Evolutionary conservation across 2,888 invertebrate species (phyloP), one percentile per base, ranked within the genome.

Genomic region (Drosophila picticornis): DNA sequence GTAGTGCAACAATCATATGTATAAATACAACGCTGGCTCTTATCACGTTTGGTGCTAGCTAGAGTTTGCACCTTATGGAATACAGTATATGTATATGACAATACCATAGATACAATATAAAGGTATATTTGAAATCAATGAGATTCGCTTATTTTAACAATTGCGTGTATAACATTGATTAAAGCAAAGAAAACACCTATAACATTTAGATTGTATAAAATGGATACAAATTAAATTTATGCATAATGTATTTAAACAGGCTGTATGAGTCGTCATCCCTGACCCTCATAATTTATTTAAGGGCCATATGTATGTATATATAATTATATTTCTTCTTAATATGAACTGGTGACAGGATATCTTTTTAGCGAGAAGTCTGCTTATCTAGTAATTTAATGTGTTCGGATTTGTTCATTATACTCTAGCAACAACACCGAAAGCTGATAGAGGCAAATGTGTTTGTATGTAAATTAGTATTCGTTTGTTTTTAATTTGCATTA

Each of bases 51-150:
- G 27, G 43, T 34, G 48, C 63, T 43, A 66, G 58, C 50, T 64
- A 52, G 13, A 22, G 27, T 53, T 29, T 38, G n/a, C 22, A n/a
- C n/a, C 48, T 40, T 50, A 60, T n/a, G 29, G n/a, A 25, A 7
- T 32, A 48, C 22, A 31, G 29, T 38, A 27, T 52, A 34, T 36
- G 32, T 31, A 43, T 65, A 34, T 51, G 38, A 11, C 40, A 51
- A 34, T 61, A 80, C 76, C 83, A 75, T 83, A 79, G 78, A 63
- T 77, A 70, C 69, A 81, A 68, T 46, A 36, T 55, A n/a, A 22
- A n/a, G 34, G 34, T 46, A 19, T 29, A 11, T 38, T 19, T 13
- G 36, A 53, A 43, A 46, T 63, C 32, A 32, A 46, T 53, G n/a
- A 31, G 22, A 31, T 57, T 43, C 25, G 10, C n/a, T 16, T 50